A percentile compares a stretch with the other conserved stretches of the same genome.
These are phyloP conservation scores for Schrankia costaestrigalis DNA, from an alignment of 2,888 invertebrate genomes.

Conservation along the genomic window DNA sequence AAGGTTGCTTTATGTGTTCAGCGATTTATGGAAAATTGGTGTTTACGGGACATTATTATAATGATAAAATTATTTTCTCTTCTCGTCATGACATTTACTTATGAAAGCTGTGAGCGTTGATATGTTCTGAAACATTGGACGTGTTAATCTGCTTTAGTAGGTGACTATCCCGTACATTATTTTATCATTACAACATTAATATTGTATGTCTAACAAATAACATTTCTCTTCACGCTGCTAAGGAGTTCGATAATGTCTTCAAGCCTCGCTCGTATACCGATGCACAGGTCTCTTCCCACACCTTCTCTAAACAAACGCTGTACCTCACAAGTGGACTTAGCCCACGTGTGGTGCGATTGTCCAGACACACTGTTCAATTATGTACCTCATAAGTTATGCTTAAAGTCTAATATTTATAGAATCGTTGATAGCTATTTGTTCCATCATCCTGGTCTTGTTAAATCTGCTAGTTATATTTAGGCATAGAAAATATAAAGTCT, in stretches of 20 bases:
- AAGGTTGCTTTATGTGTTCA: no score
- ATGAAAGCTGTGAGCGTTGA: no score
- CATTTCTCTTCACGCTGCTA: conserved; percentile 56
- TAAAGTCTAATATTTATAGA: conserved; percentile 56
- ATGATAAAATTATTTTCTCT: no score
- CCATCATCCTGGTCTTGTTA: conserved; percentile 59
- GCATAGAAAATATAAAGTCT: no score
- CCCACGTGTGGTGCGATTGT: conserved; percentile 59
- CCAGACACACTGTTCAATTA: conserved; percentile 61
- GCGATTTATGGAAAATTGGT: no score
- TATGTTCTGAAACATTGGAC: no score
- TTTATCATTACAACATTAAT: background rate
- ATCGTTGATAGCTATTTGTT: conserved; percentile 58
- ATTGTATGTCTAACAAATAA: conserved; percentile 7
- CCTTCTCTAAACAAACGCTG: conserved; percentile 20
- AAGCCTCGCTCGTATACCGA: conserved; percentile 73
- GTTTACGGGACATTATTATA: no score
- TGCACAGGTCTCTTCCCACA: conserved; percentile 71
- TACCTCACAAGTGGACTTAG: conserved; percentile 41
- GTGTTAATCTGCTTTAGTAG: no score
- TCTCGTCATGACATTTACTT: no score
- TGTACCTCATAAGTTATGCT: conserved; percentile 57
- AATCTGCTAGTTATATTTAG: conserved; percentile 69
- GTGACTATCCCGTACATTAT: background rate
- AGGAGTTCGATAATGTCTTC: conserved; percentile 75